phyloP scores from a whole-genome alignment of 1,140 invertebrate species.

The Ips typographus region DNA sequence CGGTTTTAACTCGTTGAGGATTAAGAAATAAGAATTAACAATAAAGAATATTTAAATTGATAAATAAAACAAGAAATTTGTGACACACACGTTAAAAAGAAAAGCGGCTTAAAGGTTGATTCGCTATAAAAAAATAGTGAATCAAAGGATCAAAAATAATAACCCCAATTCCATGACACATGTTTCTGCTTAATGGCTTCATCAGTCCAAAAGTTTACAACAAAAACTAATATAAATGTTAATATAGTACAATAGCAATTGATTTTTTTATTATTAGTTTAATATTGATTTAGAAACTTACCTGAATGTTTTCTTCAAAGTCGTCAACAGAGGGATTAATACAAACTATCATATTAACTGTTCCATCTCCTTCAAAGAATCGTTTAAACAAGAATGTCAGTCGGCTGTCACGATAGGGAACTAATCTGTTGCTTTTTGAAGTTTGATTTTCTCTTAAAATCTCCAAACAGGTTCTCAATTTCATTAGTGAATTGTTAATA shows the following conservation, averaged over 20 bases:
- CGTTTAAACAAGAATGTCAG: conserved; percentile 97
- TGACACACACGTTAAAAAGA: no score
- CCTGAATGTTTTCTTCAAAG: conserved; percentile 93
- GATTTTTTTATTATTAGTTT: conserved; percentile 43
- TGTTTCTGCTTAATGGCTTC: no score
- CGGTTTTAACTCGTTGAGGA: no score
- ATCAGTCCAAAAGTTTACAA: no score
- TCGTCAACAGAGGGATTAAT: conserved; percentile 90
- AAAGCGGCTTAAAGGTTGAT: no score
- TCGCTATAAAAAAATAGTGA: no score
- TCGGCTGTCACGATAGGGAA: conserved; percentile 94
- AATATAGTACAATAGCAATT: background rate
- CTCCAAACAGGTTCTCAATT: conserved; percentile 84
- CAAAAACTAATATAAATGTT: background rate
- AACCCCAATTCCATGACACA: no score
- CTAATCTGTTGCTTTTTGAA: conserved; percentile 65
- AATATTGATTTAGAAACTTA: conserved; percentile 63
- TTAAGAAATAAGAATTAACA: no score
- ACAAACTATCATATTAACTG: conserved; percentile 96
- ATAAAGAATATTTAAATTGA: no score
- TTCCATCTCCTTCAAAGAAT: conserved; percentile 97
- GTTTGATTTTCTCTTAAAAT: conserved; percentile 87
- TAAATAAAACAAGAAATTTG: no score
- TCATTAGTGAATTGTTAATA: conserved; percentile 88
- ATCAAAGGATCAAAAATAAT: no score